Evolutionary conservation across 2,113 vertebrate species (phyloP).

Genomic region (Strigops habroptila): DNA sequence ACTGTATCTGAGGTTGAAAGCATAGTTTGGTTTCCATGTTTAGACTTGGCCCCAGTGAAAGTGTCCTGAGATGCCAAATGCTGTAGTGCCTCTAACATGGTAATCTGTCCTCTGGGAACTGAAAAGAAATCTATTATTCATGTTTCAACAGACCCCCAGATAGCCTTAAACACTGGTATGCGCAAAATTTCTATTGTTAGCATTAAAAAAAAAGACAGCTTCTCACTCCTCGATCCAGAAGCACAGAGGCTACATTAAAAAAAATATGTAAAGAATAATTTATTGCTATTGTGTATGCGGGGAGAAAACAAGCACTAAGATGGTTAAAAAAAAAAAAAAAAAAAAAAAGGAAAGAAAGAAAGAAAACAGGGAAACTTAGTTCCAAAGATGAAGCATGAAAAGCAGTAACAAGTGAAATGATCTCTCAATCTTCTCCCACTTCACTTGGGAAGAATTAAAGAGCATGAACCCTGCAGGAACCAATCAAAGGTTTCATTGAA

Average conservation of each 20-base stretch:
- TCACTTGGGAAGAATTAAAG: background rate
- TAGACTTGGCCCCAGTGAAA: background rate
- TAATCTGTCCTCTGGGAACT: background rate
- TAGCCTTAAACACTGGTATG: background rate
- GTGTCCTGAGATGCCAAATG: background rate
- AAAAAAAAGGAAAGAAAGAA: background rate
- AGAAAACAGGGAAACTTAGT: background rate
- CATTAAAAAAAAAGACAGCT: background rate
- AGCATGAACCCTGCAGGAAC: background rate
- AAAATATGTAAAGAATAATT: background rate
- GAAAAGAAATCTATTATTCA: background rate
- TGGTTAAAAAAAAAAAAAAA: background rate
- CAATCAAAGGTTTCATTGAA: background rate
- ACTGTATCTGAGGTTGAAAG: background rate
- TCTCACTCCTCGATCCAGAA: background rate
- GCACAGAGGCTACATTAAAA: rapidly evolving
- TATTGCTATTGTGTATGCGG: background rate
- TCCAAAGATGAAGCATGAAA: background rate
- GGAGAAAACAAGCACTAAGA: background rate
- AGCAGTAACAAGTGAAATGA: background rate
- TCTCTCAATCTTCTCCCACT: background rate
- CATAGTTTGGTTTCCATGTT: background rate
- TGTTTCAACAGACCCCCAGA: background rate
- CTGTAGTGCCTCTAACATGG: background rate
- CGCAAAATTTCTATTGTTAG: background rate